Conservation (phyloP, 2,113 vertebrate genomes). For the Ochotona princeps region DNA sequence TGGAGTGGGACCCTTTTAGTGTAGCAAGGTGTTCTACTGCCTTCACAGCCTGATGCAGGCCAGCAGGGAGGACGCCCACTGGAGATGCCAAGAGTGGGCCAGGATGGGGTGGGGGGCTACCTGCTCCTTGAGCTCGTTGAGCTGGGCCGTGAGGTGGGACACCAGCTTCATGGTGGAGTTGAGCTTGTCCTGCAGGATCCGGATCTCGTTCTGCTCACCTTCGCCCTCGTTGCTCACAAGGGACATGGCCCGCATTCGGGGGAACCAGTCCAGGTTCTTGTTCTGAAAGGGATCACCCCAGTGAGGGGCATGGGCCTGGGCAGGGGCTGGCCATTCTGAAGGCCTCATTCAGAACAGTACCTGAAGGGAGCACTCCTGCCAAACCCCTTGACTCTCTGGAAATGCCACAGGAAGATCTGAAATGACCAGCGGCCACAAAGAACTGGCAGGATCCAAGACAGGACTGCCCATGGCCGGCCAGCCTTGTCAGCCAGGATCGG, state of each 20-base stretch:
- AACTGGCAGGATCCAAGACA: neutral
- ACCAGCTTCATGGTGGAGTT: slow-evolving; percentile 95
- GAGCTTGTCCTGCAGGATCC: slow-evolving; percentile 95
- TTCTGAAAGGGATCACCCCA: slow-evolving; percentile 85
- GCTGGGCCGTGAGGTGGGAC: slow-evolving; percentile 92
- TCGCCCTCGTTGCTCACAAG: slow-evolving; percentile 96
- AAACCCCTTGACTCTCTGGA: neutral
- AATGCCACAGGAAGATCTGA: neutral
- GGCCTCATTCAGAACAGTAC: neutral
- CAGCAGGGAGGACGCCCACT: no score
- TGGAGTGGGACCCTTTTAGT: neutral
- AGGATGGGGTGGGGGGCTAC: slow-evolving; percentile 76
- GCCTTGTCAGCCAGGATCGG: neutral
- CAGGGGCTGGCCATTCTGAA: neutral
- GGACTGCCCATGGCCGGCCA: neutral
- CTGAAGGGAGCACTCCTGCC: neutral
- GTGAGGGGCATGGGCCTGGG: neutral
- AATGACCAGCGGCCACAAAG: neutral
- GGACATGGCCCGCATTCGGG: slow-evolving; percentile 98
- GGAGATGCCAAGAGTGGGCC: neutral
- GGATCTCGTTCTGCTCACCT: slow-evolving; percentile 98
- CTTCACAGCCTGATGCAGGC: neutral
- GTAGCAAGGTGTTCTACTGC: neutral
- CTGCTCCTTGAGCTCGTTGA: slow-evolving; percentile 97
- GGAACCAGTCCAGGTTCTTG: slow-evolving; percentile 99